phyloP scores from a whole-genome alignment of 2,888 invertebrate genomes.

The Eupelmus urozonus region DNA sequence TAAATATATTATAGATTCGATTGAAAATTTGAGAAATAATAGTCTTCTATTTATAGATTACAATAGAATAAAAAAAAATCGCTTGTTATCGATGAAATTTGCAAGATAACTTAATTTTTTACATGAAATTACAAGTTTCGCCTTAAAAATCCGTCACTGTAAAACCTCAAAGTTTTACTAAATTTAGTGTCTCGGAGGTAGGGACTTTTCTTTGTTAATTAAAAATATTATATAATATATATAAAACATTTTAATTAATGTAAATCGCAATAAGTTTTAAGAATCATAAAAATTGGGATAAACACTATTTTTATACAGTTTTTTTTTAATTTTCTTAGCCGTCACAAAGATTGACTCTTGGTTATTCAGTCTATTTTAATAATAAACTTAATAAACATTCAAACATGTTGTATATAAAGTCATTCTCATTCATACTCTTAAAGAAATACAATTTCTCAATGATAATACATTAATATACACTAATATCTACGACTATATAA shows the following conservation, averaged over 20 bases:
- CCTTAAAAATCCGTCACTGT: no score
- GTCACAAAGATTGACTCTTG: conserved; percentile 18
- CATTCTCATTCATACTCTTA: conserved; percentile 24
- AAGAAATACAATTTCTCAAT: conserved; percentile 18
- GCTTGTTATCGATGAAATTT: no score
- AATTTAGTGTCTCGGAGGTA: no score
- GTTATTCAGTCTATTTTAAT: conserved; percentile 30
- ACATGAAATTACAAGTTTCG: no score
- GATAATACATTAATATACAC: conserved; percentile 18
- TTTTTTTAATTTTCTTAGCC: conserved; percentile 30
- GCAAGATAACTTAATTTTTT: no score
- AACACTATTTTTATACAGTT: not conserved
- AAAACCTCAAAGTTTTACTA: no score
- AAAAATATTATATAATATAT: no score
- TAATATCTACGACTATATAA: conserved; percentile 31
- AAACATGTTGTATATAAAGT: not conserved
- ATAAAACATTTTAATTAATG: no score
- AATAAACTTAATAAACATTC: conserved; percentile 15
- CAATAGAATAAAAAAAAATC: no score
- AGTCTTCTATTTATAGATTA: no score
- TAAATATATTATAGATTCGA: not conserved
- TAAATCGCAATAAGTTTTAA: no score
- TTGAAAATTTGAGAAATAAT: no score
- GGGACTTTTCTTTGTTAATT: not conserved
- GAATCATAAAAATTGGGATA: not conserved